phyloP scores from a whole-genome alignment of 1,140 invertebrate species.

The Meloidogyne hapla region DNA sequence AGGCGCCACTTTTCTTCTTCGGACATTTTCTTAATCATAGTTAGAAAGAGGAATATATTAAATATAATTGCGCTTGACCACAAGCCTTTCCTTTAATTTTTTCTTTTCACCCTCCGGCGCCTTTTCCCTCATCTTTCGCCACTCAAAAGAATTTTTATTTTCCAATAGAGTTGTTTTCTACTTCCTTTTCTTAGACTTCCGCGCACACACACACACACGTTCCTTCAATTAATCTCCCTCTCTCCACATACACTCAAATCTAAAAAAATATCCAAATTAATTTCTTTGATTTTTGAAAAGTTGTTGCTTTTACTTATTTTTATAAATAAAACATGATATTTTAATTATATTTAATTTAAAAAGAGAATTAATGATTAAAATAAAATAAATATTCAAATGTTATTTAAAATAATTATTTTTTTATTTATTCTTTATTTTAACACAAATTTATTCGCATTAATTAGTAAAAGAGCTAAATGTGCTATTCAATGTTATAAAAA shows the following conservation, averaged over 20 bases:
- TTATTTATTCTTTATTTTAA: background rate
- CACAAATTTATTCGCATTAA: background rate
- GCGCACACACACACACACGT: too few species aligned
- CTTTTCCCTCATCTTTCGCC: background rate
- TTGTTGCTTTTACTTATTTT: too few species aligned
- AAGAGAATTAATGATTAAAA: too few species aligned
- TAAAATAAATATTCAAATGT: too few species aligned
- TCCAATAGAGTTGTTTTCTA: background rate
- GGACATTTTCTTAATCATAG: background rate
- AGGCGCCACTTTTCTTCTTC: background rate
- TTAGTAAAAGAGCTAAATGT: constrained; percentile 37
- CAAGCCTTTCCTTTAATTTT: background rate
- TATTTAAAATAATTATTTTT: background rate
- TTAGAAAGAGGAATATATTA: background rate
- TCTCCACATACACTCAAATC: too few species aligned
- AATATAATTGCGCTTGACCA: background rate
- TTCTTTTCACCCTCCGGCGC: background rate
- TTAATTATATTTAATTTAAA: too few species aligned
- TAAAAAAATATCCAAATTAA: too few species aligned
- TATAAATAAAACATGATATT: background rate
- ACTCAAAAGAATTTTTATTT: background rate
- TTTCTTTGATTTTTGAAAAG: too few species aligned
- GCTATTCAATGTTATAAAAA: constrained; percentile 53
- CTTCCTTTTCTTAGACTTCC: background rate
- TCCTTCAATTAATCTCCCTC: background rate